Percentiles rank a stretch among this genome's conserved stretches.
Conservation (phyloP, 2,888 invertebrate species). For the Drosophila neonasuta region DNA sequence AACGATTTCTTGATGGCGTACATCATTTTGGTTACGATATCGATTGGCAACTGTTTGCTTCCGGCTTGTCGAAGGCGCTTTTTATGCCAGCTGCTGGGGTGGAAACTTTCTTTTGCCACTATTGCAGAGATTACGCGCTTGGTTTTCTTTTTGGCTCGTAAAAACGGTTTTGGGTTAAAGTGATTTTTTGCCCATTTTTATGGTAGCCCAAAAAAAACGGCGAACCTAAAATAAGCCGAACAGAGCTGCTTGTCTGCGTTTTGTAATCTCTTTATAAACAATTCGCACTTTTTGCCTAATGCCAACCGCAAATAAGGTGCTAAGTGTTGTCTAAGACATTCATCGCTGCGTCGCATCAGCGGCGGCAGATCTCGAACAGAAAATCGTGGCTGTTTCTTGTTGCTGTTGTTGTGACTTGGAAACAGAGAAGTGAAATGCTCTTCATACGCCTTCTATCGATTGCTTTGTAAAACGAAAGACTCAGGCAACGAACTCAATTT, state of each 20-base stretch:
- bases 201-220: constrained; percentile 27
- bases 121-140: constrained; percentile 31
- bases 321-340: constrained; percentile 63
- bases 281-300: constrained; percentile 76
- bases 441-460: constrained; percentile 9
- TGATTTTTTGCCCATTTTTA: constrained; percentile 61
- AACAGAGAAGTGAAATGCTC: constrained; percentile 46
- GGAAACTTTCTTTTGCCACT: constrained; percentile 68
- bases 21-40: constrained; percentile 55
- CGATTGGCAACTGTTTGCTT: constrained; percentile 66
- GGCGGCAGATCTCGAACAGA: constrained; percentile 36
- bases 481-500: constrained; percentile 60
- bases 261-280: constrained; percentile 78
- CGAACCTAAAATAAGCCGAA: constrained; percentile 43
- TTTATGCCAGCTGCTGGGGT: constrained; percentile 53
- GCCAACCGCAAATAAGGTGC: constrained; percentile 72
- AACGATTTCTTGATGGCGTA: constrained; percentile 40
- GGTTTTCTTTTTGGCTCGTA: constrained; percentile 56
- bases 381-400: constrained; percentile 37
- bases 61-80: constrained; percentile 51
- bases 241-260: constrained; percentile 61
- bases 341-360: background rate
- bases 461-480: constrained; percentile 51
- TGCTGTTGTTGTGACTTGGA: constrained; percentile 8
- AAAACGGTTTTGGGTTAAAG: constrained; percentile 45